A percentile compares a stretch with the other conserved stretches of the same genome.
Conservation (phyloP, 2,797 vertebrate genomes). For the Mormyrops boulengeri region DNA sequence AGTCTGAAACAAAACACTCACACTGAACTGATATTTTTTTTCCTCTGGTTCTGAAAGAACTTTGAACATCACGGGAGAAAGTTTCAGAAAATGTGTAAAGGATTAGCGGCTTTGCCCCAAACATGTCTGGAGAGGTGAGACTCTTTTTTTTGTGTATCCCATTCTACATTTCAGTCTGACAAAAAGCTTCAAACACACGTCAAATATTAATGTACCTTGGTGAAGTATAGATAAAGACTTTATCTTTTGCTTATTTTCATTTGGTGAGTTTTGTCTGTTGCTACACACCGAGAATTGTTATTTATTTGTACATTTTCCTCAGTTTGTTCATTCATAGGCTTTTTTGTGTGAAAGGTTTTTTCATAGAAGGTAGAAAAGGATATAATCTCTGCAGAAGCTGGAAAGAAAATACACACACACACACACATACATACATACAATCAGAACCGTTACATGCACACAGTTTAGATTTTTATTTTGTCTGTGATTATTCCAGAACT, state of each 20-base stretch:
- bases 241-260: background rate
- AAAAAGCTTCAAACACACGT: background rate
- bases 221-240: background rate
- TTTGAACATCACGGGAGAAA: constrained; percentile 36
- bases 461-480: background rate
- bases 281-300: background rate
- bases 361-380: background rate
- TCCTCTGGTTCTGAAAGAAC: constrained; percentile 28
- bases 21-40: constrained; percentile 30
- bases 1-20: constrained; percentile 51
- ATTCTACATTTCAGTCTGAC: background rate
- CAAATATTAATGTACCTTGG: background rate
- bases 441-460: background rate
- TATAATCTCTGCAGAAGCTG: background rate
- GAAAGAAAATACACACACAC: background rate
- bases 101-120: constrained; percentile 82
- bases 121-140: constrained; percentile 84
- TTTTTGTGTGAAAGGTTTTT: background rate
- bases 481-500: background rate
- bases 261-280: background rate
- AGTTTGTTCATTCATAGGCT: background rate
- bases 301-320: background rate
- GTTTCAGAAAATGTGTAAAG: constrained; percentile 79
- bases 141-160: constrained; percentile 1
- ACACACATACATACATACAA: background rate